Evolutionary conservation across 2,113 vertebrate species (phyloP).

Genomic region (Callithrix jacchus): DNA sequence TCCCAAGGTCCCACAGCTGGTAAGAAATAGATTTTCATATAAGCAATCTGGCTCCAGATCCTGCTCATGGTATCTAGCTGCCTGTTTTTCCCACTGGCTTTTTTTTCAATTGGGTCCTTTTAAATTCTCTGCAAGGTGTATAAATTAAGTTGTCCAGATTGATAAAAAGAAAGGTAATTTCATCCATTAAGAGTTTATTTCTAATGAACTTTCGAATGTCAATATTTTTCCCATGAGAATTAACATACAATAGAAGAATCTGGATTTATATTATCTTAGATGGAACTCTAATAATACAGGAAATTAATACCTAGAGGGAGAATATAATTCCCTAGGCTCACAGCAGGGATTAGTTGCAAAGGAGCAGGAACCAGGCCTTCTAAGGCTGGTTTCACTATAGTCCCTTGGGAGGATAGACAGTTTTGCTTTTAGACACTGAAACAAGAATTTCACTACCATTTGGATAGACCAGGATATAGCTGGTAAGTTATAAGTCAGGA

Average conservation of each 20-base stretch:
- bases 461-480: neutral
- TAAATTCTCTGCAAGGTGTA: neutral
- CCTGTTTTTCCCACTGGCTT: neutral
- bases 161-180: slow-evolving; percentile 36
- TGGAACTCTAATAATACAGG: neutral
- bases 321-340: neutral
- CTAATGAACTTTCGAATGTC: neutral
- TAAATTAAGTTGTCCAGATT: neutral
- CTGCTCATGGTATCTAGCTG: neutral
- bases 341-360: neutral
- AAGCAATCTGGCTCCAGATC: neutral
- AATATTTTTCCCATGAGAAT: neutral
- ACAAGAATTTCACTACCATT: neutral
- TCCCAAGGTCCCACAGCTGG: neutral
- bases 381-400: neutral
- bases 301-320: neutral
- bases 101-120: neutral
- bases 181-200: neutral
- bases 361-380: neutral
- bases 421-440: neutral
- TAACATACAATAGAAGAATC: neutral
- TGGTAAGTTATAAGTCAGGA: neutral
- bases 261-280: neutral
- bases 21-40: neutral
- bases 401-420: neutral